Conservation (phyloP, 1,140 invertebrate species). For the Drosophila ogumai region DNA sequence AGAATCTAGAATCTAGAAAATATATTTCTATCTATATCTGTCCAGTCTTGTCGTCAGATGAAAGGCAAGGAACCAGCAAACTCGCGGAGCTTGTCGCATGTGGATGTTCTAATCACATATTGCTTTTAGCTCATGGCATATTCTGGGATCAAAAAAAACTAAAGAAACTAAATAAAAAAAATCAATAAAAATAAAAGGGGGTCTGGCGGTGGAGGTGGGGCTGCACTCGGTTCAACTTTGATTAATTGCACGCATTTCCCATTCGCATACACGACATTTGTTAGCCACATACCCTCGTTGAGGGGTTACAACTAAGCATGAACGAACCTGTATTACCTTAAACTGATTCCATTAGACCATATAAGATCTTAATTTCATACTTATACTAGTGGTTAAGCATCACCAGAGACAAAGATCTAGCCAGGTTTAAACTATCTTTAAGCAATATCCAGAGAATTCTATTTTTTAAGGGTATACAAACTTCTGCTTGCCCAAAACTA, state of each 20-base stretch:
- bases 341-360: too few species aligned
- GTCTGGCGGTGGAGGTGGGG: constrained; percentile 1
- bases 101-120: constrained; percentile 58
- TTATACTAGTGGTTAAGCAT: too few species aligned
- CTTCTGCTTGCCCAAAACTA: not conserved
- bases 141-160: not conserved
- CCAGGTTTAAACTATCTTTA: not conserved
- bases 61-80: constrained; percentile 28
- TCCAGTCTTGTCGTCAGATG: constrained; percentile 38
- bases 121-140: constrained; percentile 42
- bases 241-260: constrained; percentile 60
- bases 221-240: constrained; percentile 38
- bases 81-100: constrained; percentile 48
- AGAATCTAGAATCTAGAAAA: constrained; percentile 14
- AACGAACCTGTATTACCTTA: not conserved
- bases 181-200: not conserved
- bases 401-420: not conserved
- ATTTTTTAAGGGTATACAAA: not conserved
- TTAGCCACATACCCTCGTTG: constrained; percentile 26
- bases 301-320: not conserved
- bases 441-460: not conserved
- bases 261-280: constrained; percentile 28
- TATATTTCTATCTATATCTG: constrained; percentile 28
- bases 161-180: not conserved
- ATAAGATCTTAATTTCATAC: not conserved